phyloP scores from a whole-genome alignment of 53 echinoderm and acorn worm genomes.

The Crossaster papposus region DNA sequence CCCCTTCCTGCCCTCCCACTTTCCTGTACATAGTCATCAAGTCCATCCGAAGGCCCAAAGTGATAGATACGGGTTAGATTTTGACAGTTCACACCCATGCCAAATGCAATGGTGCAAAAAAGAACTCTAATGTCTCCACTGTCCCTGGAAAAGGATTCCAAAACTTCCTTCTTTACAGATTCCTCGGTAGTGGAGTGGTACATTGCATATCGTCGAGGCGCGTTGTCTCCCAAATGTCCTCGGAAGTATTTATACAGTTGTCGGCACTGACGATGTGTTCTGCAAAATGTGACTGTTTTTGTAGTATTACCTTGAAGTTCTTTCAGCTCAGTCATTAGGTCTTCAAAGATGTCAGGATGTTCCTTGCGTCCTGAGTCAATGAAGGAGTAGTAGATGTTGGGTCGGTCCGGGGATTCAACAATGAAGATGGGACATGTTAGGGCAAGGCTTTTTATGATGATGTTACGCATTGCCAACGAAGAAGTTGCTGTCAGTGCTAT shows the following conservation, averaged over 20 bases:
- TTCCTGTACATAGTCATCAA: constrained; percentile 58
- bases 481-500: constrained; percentile 58
- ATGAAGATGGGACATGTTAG: neutral
- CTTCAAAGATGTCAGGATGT: constrained; percentile 9
- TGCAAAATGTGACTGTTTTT: constrained; percentile 25
- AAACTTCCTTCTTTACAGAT: constrained; percentile 10
- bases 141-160: neutral
- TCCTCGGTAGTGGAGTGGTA: constrained; percentile 50
- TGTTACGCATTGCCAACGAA: constrained; percentile 9
- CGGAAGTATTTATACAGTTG: constrained; percentile 20
- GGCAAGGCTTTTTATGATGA: constrained; percentile 26
- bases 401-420: constrained; percentile 52
- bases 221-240: neutral
- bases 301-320: neutral
- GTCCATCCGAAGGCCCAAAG: constrained; percentile 4
- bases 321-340: constrained; percentile 16
- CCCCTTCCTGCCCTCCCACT: constrained; percentile 50
- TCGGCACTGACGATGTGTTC: constrained; percentile 24
- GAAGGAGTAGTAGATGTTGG: constrained; percentile 39
- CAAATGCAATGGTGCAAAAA: constrained; percentile 51
- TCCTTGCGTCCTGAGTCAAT: neutral
- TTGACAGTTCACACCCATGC: constrained; percentile 41
- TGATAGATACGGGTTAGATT: constrained; percentile 4
- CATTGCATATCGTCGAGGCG: constrained; percentile 45
- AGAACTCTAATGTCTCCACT: constrained; percentile 55